These are phyloP conservation scores for Oncorhynchus tshawytscha DNA, from an alignment of 2,113 vertebrate genomes.

Conservation along the genomic window DNA sequence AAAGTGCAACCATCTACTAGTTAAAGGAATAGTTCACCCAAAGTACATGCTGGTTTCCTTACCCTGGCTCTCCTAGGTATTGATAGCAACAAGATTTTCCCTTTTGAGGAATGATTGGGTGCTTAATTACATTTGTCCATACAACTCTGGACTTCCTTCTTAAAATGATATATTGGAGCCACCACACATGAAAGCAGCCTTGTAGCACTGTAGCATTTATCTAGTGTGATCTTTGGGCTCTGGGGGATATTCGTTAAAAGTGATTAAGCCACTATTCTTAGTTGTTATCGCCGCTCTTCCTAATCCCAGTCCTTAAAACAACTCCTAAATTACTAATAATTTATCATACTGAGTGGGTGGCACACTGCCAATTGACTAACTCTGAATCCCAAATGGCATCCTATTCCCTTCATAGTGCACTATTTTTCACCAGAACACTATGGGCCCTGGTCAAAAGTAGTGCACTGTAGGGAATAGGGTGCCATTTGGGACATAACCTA, in stretches of 20 bases:
- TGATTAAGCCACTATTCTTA: conserved; percentile 39
- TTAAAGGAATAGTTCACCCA: too few species aligned
- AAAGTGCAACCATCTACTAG: background rate
- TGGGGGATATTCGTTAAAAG: conserved; percentile 41
- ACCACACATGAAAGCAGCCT: background rate
- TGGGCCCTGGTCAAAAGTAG: too few species aligned
- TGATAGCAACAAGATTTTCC: too few species aligned
- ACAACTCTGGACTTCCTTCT: background rate
- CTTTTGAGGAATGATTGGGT: too few species aligned
- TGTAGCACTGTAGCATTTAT: conserved; percentile 19
- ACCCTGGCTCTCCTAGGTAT: too few species aligned
- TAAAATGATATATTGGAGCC: background rate
- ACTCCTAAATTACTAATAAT: conserved; percentile 50
- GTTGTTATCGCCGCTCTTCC: conserved; percentile 1
- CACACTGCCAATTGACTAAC: conserved; percentile 35
- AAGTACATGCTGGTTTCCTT: too few species aligned
- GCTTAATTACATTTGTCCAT: too few species aligned
- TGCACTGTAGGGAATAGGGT: too few species aligned
- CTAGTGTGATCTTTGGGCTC: conserved; percentile 29
- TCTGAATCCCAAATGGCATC: conserved; percentile 27
- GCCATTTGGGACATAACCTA: too few species aligned
- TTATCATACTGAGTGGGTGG: conserved; percentile 37
- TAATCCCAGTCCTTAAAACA: conserved; percentile 47
- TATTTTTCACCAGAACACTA: too few species aligned
- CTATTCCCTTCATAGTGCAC: too few species aligned